phyloP scores from a whole-genome alignment of 1,140 invertebrate species.

The Carcinoscorpius rotundicauda region DNA sequence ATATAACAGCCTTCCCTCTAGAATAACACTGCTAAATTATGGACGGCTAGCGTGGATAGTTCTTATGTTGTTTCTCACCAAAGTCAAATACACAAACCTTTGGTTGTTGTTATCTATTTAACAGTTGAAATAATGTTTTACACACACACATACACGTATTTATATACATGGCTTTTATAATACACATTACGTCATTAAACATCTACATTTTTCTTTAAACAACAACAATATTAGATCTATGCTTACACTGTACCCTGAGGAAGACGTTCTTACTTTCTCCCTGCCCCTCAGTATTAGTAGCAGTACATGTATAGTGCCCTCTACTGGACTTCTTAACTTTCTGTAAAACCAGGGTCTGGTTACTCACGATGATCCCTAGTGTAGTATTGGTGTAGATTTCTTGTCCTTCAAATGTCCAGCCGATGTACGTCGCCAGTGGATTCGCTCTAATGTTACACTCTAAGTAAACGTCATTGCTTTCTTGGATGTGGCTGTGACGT shows the following conservation, averaged over 20 bases:
- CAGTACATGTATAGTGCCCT: conserved; percentile 67
- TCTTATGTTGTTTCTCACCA: too few relatives aligned
- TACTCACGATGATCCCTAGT: conserved; percentile 67
- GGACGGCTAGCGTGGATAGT: too few relatives aligned
- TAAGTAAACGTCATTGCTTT: conserved; percentile 81
- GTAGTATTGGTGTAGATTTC: conserved; percentile 15
- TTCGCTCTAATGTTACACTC: conserved; percentile 76
- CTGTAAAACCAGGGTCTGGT: conserved; percentile 68
- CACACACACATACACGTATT: too few relatives aligned
- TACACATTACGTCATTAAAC: too few relatives aligned
- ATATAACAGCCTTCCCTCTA: too few relatives aligned
- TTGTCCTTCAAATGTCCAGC: conserved; percentile 43
- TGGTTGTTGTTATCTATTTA: too few relatives aligned
- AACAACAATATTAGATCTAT: neutral
- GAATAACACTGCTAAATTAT: too few relatives aligned
- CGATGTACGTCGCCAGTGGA: conserved; percentile 69
- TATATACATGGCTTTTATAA: too few relatives aligned
- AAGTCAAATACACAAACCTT: too few relatives aligned
- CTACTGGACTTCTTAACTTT: conserved; percentile 60
- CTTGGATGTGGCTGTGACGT: conserved; percentile 62
- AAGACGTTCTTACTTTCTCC: conserved; percentile 63
- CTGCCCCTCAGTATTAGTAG: conserved; percentile 65
- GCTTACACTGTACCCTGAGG: conserved; percentile 53
- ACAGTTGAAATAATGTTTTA: too few relatives aligned
- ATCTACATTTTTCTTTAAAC: too few relatives aligned